Conservation (phyloP, 2,113 vertebrate species). For the Paramisgurnus dabryanus region DNA sequence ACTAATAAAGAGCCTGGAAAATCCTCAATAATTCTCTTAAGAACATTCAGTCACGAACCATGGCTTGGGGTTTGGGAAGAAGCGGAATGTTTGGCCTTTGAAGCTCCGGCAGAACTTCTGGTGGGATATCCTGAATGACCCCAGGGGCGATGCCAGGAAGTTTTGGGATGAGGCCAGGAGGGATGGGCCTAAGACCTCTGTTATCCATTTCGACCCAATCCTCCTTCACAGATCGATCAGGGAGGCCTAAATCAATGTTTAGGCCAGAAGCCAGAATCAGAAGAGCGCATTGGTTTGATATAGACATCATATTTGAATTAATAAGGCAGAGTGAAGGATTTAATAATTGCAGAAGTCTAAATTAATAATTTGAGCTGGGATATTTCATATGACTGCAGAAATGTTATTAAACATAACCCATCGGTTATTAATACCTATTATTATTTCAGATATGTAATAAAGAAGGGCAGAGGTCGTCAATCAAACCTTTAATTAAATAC, state of each 20-base stretch:
- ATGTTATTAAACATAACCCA: too few species aligned
- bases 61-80: conserved; percentile 61
- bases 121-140: conserved; percentile 19
- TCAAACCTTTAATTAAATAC: neutral
- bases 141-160: conserved; percentile 24
- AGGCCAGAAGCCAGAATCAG: neutral
- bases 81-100: conserved; percentile 58
- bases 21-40: neutral
- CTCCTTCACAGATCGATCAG: conserved; percentile 59
- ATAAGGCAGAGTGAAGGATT: neutral
- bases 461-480: neutral
- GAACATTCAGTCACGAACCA: conserved; percentile 60
- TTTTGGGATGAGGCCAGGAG: conserved; percentile 73
- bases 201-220: conserved; percentile 68
- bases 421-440: too few species aligned
- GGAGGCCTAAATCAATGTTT: conserved; percentile 63
- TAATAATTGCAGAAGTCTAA: neutral
- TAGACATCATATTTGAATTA: neutral
- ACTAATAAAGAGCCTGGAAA: neutral
- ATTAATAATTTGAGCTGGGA: too few species aligned
- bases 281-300: neutral
- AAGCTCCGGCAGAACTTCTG: conserved; percentile 48
- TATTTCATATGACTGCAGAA: too few species aligned
- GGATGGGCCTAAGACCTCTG: conserved; percentile 69
- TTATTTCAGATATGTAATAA: neutral